phyloP scores from a whole-genome alignment of 2,888 invertebrate species.

The Drosophila nr. perissopoda region DNA sequence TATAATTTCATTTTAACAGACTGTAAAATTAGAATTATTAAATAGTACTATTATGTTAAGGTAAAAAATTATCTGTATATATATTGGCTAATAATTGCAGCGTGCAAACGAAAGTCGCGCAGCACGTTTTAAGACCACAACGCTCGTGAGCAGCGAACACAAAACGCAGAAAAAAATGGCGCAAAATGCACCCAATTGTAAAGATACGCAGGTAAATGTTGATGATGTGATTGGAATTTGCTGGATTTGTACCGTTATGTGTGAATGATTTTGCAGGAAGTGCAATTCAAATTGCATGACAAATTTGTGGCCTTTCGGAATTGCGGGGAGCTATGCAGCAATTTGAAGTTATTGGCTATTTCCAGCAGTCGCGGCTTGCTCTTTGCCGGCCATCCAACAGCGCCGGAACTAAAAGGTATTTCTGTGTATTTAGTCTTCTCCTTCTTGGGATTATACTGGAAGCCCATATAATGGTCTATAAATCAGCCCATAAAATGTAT shows the following conservation, averaged over 20 bases:
- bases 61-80: no score
- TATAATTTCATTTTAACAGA: background rate
- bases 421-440: background rate
- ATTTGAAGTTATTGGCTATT: slow-evolving; percentile 88
- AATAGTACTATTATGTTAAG: background rate
- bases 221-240: background rate
- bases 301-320: slow-evolving; percentile 88
- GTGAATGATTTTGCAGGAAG: slow-evolving; percentile 86
- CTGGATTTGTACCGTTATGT: background rate
- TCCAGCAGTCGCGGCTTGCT: slow-evolving; percentile 92
- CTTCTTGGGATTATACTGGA: background rate
- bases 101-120: background rate
- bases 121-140: slow-evolving; percentile 12
- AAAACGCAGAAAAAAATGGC: slow-evolving; percentile 59
- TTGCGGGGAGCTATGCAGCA: slow-evolving; percentile 85
- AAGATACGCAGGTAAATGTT: slow-evolving; percentile 60
- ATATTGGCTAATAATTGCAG: background rate
- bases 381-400: slow-evolving; percentile 88
- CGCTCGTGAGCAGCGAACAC: background rate
- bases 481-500: background rate
- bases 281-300: slow-evolving; percentile 90
- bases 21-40: background rate
- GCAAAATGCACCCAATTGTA: slow-evolving; percentile 67
- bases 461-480: background rate
- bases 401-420: slow-evolving; percentile 85